Evolutionary conservation across 2,888 invertebrate genomes (phyloP).

Genomic region (Physocephala rufipes): DNA sequence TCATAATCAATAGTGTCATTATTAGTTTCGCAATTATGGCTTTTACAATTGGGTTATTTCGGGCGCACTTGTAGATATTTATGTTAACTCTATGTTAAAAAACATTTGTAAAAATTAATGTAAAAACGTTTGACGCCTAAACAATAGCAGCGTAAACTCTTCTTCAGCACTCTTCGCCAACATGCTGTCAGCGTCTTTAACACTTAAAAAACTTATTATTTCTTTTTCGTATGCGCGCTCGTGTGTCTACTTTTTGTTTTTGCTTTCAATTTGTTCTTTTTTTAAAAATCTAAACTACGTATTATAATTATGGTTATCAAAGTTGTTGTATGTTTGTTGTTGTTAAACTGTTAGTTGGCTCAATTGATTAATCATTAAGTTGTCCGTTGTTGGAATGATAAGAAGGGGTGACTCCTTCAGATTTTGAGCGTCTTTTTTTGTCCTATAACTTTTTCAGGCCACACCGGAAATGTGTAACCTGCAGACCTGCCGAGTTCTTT

Average conservation of each 20-base stretch:
- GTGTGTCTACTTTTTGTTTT: conserved; percentile 21
- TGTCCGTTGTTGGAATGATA: not conserved
- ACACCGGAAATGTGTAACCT: conserved; percentile 25
- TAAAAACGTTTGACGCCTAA: conserved; percentile 19
- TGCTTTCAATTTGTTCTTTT: not conserved
- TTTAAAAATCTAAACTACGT: too few species aligned
- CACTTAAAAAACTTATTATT: not conserved
- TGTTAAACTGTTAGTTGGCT: not conserved
- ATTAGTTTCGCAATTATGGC: too few species aligned
- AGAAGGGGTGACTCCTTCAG: not conserved
- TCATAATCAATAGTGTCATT: too few species aligned
- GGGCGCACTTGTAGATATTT: not conserved
- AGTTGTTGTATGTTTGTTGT: too few species aligned
- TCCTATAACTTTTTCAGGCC: not conserved
- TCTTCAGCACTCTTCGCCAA: conserved; percentile 27
- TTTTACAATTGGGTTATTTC: not conserved
- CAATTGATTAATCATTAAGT: conserved; percentile 20
- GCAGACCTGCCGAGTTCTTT: conserved; percentile 9
- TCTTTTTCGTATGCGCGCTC: not conserved
- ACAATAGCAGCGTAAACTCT: conserved; percentile 7
- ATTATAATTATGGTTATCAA: too few species aligned
- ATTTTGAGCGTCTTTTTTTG: conserved; percentile 8
- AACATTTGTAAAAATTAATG: conserved; percentile 12
- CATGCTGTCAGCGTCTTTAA: conserved; percentile 16
- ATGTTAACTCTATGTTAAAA: not conserved